Percentiles rank a stretch among this genome's conserved stretches.
phyloP scores from a whole-genome alignment of 2,113 vertebrate species.

The Pampusana beccarii region DNA sequence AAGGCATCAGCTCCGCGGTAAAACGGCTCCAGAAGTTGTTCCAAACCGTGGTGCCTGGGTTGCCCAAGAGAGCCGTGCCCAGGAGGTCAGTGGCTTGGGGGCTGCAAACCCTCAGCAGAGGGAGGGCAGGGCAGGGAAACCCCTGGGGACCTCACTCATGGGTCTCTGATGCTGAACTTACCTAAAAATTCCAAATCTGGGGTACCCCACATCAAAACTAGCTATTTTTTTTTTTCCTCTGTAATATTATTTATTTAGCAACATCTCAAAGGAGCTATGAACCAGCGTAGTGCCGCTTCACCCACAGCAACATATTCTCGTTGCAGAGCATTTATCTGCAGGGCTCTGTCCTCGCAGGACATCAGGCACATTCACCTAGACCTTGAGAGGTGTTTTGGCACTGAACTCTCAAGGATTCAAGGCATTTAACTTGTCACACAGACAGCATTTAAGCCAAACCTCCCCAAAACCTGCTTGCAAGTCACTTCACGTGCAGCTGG shows the following conservation, averaged over 20 bases:
- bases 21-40: background rate
- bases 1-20: background rate
- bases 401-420: background rate
- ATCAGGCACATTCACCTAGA: background rate
- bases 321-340: background rate
- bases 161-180: background rate
- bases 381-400: background rate
- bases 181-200: background rate
- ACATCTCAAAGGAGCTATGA: background rate
- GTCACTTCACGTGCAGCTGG: background rate
- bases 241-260: background rate
- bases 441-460: background rate
- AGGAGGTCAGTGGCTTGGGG: background rate
- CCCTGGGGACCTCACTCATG: background rate
- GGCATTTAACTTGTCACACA: background rate
- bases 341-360: background rate
- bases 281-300: background rate
- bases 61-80: background rate
- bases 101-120: background rate
- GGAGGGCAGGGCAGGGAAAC: background rate
- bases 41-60: background rate
- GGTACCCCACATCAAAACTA: background rate
- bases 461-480: background rate
- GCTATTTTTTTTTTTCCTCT: background rate
- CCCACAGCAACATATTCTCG: fast-evolving